These are phyloP conservation scores for Lymantria monacha DNA, from an alignment of 2,888 invertebrate genomes.

Conservation along the genomic window DNA sequence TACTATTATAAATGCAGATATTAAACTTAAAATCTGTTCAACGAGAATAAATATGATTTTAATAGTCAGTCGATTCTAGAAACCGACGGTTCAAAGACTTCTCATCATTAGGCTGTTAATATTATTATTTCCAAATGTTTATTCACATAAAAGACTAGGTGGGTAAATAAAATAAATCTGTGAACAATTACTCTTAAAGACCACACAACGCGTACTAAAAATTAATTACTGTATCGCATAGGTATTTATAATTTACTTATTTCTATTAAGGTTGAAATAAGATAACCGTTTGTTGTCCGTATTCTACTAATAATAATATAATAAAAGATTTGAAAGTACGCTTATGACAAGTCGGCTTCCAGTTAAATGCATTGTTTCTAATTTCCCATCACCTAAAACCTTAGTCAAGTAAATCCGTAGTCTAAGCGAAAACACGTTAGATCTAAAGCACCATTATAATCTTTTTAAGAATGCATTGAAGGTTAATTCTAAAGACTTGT, in stretches of 20 bases:
- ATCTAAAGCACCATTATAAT: background rate
- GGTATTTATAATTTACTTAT: too few species aligned
- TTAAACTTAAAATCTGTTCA: background rate
- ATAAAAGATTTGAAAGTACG: slow-evolving; percentile 5
- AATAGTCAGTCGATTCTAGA: slow-evolving; percentile 27
- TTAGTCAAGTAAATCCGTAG: slow-evolving; percentile 4
- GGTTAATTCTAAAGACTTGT: slow-evolving; percentile 40
- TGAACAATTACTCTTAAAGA: too few species aligned
- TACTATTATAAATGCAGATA: background rate
- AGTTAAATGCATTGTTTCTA: slow-evolving; percentile 21
- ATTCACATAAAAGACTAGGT: too few species aligned
- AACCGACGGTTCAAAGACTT: slow-evolving; percentile 35
- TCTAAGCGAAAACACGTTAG: background rate
- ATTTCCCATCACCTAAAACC: slow-evolving; percentile 26
- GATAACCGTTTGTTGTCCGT: too few species aligned
- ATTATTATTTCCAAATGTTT: too few species aligned
- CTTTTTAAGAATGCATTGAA: slow-evolving; percentile 3
- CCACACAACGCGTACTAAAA: too few species aligned
- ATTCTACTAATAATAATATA: too few species aligned
- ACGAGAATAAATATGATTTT: slow-evolving; percentile 3
- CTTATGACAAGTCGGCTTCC: slow-evolving; percentile 31
- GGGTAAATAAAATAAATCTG: too few species aligned
- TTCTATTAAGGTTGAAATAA: too few species aligned
- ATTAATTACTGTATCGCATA: too few species aligned
- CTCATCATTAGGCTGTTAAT: too few species aligned